phyloP scores from a whole-genome alignment of 2,113 vertebrate genomes.

The Rostratula benghalensis region DNA sequence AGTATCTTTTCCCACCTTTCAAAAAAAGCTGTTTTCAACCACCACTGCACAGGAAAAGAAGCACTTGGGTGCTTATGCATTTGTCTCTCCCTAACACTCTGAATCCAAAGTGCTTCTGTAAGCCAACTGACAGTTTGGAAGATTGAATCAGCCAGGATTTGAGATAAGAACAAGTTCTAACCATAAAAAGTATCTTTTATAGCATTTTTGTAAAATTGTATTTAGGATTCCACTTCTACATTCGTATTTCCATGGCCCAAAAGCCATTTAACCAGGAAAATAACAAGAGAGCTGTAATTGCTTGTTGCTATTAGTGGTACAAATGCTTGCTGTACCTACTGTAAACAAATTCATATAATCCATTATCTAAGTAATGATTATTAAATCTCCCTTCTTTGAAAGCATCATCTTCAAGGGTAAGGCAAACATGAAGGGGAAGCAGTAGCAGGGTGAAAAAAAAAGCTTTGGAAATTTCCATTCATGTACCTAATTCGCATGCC shows the following conservation, averaged over 20 bases:
- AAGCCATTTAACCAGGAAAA: neutral
- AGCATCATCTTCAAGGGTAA: neutral
- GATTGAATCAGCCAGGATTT: neutral
- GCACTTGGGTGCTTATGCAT: neutral
- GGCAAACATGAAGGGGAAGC: neutral
- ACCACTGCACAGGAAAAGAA: neutral
- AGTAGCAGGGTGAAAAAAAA: neutral
- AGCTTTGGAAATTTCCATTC: neutral
- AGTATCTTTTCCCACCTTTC: neutral
- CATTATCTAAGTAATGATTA: neutral
- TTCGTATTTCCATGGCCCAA: neutral
- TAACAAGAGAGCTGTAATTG: neutral
- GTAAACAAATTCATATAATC: neutral
- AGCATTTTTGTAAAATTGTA: neutral
- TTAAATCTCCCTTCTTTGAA: neutral
- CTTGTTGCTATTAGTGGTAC: neutral
- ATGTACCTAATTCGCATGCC: neutral
- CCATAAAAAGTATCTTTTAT: neutral
- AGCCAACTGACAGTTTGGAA: neutral
- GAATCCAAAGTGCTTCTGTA: neutral
- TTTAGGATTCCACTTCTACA: neutral
- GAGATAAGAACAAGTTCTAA: neutral
- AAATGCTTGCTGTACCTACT: neutral
- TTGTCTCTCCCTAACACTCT: neutral
- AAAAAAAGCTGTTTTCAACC: neutral